These are phyloP conservation scores for Orientallactaga bullata DNA, from an alignment of 2,113 vertebrate genomes.

Conservation along the genomic window DNA sequence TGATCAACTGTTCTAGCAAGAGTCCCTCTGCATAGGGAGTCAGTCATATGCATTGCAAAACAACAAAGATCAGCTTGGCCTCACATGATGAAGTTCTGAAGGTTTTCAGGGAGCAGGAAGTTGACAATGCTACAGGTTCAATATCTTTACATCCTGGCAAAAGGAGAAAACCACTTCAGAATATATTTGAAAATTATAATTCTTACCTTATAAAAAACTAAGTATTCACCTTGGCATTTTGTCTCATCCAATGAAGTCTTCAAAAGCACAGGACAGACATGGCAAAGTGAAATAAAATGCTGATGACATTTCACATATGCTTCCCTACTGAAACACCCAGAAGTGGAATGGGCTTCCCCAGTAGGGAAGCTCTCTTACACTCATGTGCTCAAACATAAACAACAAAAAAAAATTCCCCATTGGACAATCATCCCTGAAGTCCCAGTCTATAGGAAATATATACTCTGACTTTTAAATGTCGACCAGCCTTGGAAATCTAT, in stretches of 20 bases:
- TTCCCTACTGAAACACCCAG: not conserved
- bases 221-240: constrained; percentile 24
- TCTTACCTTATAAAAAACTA: constrained; percentile 49
- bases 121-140: not conserved
- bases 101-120: not conserved
- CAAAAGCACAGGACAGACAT: constrained; percentile 1
- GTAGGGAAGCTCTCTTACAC: constrained; percentile 38
- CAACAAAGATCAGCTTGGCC: not conserved
- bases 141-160: not conserved
- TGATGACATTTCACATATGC: not conserved
- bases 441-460: constrained; percentile 84
- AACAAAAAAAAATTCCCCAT: constrained; percentile 73
- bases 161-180: constrained; percentile 7
- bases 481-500: constrained; percentile 91
- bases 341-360: constrained; percentile 42
- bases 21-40: not conserved
- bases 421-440: constrained; percentile 71
- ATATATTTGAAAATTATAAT: constrained; percentile 27
- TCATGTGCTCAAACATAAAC: constrained; percentile 75
- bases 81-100: not conserved
- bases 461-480: constrained; percentile 93
- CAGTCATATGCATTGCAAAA: not conserved
- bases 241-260: constrained; percentile 46
- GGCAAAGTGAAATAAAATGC: constrained; percentile 6
- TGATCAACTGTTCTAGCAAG: not conserved